These are phyloP conservation scores for Drosophila navojoa DNA, from an alignment of 1,140 invertebrate genomes.

Conservation along the genomic window DNA sequence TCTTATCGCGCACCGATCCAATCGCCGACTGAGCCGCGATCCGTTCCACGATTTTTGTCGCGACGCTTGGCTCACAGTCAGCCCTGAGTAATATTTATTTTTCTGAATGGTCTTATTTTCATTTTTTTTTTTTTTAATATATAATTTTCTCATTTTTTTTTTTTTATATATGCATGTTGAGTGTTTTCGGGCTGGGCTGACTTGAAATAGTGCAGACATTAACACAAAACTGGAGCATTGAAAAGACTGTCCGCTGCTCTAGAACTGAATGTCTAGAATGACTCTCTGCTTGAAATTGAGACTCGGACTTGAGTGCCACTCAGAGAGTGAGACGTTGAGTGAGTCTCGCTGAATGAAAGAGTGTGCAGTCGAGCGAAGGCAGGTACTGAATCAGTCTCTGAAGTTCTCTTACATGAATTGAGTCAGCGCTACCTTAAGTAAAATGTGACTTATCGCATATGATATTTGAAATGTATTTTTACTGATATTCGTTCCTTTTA, in stretches of 20 bases:
- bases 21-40: slow-evolving; percentile 58
- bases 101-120: slow-evolving; percentile 29
- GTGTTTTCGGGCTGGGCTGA: slow-evolving; percentile 37
- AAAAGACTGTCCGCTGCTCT: neutral
- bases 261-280: neutral
- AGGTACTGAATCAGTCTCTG: neutral
- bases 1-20: slow-evolving; percentile 71
- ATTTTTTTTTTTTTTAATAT: slow-evolving; percentile 22
- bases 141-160: slow-evolving; percentile 38
- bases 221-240: slow-evolving; percentile 45
- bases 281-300: neutral
- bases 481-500: too few relatives aligned
- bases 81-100: slow-evolving; percentile 37
- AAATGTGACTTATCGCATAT: too few relatives aligned
- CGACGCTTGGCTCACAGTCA: slow-evolving; percentile 14
- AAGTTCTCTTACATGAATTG: too few relatives aligned
- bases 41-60: slow-evolving; percentile 15
- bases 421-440: too few relatives aligned
- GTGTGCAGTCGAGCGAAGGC: slow-evolving; percentile 2
- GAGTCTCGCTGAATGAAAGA: slow-evolving; percentile 3
- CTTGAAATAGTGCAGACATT: slow-evolving; percentile 47
- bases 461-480: too few relatives aligned
- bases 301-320: neutral
- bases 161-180: slow-evolving; percentile 36
- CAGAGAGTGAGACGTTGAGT: neutral